Base-by-base conservation (phyloP, 2,113 vertebrate species). In the Brachypodius melanocephalos region DNA sequence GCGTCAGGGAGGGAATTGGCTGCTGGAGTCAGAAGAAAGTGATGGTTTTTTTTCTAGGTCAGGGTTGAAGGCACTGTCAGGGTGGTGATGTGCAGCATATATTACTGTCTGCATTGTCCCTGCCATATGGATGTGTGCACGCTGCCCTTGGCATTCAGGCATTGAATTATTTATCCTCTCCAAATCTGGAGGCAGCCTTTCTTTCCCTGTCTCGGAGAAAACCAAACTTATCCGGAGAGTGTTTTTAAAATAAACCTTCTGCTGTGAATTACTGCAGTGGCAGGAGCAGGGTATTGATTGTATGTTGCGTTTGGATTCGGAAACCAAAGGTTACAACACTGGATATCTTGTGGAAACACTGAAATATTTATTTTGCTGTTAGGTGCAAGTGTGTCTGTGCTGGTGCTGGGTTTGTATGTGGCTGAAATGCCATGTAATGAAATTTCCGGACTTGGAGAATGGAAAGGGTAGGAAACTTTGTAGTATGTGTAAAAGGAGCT, bases 91-190 rank as follows among this genome's bases (percentile, higher is more conserved):
- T 91, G 92, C 46, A 81, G 91, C 88, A 54, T 74, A 49, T 32
- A 88, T 90, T 93, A 82, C 85, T 89, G 90, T 88, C 93, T 96
- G 92, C 72, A 71, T 94, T 95, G 86, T 94, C 87, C 83, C 93
- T 71, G 86, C 89, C 73, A 73, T 93, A 89, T 89, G 97, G 94
- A 86, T 89, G 71, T 82, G 93, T 90, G 94, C 94, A 38, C 36
- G 5, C 87, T 97, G 96, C 93, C 95, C 96, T 97, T 93, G 97
- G 96, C 95, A 52, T 94, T 80, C 96, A 69, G 45, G 85, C 76
- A 7, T 32, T 97, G 95, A 97, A 97, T 97, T 98, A 97, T 97
- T 97, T 97, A 96, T 97, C 96, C 92, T 90, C 57, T 73, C 67
- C 83, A 94, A 97, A 90, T 95, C 93, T 86, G 83, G 76, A 85